Percentiles rank a stretch among this genome's conserved stretches.
Evolutionary conservation across 2,113 vertebrate genomes (phyloP).

Genomic region (Notechis scutatus): DNA sequence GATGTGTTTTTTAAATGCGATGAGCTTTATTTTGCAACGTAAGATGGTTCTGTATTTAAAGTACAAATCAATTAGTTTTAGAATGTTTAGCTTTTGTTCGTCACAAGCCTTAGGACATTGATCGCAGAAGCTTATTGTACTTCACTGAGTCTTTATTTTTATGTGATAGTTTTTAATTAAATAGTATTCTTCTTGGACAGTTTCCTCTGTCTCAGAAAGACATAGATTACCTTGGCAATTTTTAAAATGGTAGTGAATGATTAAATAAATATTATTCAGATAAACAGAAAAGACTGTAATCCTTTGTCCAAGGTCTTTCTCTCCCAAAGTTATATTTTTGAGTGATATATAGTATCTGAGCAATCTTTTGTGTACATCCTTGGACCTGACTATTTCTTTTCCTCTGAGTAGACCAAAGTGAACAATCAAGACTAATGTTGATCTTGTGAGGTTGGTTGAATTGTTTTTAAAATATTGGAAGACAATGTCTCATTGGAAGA

Average conservation of each 20-base stretch:
- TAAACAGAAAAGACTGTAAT: background rate
- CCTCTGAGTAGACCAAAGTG: background rate
- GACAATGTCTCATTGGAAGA: background rate
- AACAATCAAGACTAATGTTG: background rate
- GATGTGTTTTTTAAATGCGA: slow-evolving; percentile 14
- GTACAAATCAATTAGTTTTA: background rate
- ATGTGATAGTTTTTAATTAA: background rate
- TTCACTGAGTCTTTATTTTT: background rate
- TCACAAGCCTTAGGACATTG: background rate
- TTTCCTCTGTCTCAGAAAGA: background rate
- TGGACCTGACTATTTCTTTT: background rate
- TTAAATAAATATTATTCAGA: background rate
- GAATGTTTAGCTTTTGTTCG: background rate
- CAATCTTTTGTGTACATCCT: background rate
- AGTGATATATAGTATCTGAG: background rate
- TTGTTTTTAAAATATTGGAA: background rate
- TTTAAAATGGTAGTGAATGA: background rate
- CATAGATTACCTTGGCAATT: background rate
- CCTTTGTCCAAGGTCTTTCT: background rate
- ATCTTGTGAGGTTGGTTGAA: background rate
- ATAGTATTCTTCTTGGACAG: too few relatives aligned
- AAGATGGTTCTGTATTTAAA: slow-evolving; percentile 42
- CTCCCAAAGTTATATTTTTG: background rate
- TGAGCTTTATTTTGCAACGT: slow-evolving; percentile 39
- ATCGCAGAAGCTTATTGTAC: background rate